A percentile compares a stretch with the other conserved stretches of the same genome.
Evolutionary conservation across 2,113 vertebrate species (phyloP).

Genomic region (Vulpes ferrilata): DNA sequence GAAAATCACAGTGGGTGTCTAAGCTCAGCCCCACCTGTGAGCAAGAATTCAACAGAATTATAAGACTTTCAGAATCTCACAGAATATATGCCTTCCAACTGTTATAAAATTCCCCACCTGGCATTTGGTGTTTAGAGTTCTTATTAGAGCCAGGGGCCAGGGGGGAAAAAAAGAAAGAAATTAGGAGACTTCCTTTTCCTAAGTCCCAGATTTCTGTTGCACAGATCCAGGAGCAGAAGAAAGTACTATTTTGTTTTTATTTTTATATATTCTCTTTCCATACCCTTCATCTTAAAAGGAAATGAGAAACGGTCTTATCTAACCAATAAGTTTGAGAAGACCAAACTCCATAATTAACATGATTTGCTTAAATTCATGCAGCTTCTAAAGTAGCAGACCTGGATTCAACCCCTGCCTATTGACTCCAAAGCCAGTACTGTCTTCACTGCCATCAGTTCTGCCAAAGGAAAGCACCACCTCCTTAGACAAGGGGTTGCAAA

Average conservation of each 20-base stretch:
- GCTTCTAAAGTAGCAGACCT: neutral
- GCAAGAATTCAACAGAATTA: neutral
- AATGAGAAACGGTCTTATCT: neutral
- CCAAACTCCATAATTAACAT: neutral
- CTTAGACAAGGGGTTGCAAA: neutral
- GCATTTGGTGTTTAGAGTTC: neutral
- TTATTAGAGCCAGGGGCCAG: neutral
- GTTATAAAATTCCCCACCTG: neutral
- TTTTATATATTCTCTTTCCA: neutral
- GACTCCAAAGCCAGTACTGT: neutral
- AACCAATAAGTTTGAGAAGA: slow-evolving; percentile 27
- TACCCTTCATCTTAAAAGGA: neutral
- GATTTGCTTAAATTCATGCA: neutral
- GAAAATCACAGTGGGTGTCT: neutral
- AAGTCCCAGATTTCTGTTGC: neutral
- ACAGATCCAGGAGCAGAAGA: neutral
- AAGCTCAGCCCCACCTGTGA: neutral
- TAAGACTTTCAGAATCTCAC: neutral
- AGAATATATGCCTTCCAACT: neutral
- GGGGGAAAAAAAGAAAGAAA: neutral
- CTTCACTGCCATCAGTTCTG: neutral
- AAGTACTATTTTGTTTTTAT: neutral
- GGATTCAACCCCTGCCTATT: neutral
- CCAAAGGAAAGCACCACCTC: neutral
- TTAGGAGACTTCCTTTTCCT: neutral